Conservation (phyloP, 1,140 invertebrate species). For the Calephelis nemesis region DNA sequence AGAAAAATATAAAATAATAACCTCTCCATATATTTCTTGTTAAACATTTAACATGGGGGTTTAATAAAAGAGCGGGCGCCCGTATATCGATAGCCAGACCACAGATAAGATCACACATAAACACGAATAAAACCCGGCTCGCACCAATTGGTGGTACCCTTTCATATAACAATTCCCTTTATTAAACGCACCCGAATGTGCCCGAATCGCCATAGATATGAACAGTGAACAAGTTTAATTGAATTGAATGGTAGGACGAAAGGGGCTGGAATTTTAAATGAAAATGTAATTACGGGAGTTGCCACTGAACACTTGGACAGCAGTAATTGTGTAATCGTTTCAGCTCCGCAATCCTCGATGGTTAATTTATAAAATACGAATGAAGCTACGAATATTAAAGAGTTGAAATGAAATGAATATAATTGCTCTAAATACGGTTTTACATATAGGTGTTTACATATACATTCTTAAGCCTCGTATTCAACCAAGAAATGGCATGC, state of each 20-base stretch:
- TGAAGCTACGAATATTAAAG: conserved; percentile 11
- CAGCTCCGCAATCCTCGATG: conserved; percentile 23
- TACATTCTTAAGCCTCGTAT: too few relatives aligned
- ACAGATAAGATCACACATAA: conserved; percentile 72
- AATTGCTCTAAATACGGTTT: too few relatives aligned
- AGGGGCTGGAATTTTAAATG: conserved; percentile 60
- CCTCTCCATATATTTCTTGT: conserved; percentile 39
- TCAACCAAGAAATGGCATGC: too few relatives aligned
- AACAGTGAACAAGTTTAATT: conserved; percentile 62
- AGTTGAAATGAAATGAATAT: too few relatives aligned
- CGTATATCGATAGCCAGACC: conserved; percentile 57
- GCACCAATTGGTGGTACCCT: conserved; percentile 63
- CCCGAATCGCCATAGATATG: conserved; percentile 46
- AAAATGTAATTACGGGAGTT: conserved; percentile 50
- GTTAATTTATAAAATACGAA: conserved; percentile 20
- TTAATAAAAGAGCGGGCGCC: conserved; percentile 66
- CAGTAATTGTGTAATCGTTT: conserved; percentile 35
- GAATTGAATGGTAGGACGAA: conserved; percentile 48
- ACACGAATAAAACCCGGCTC: conserved; percentile 54
- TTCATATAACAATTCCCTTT: conserved; percentile 40
- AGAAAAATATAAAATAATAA: background rate
- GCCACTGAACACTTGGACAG: conserved; percentile 24
- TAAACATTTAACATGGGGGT: conserved; percentile 43
- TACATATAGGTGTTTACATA: too few relatives aligned
- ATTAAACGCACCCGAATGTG: conserved; percentile 47